Conservation (phyloP, 2,888 invertebrate genomes). For the Rhorus exstirpatorius region DNA sequence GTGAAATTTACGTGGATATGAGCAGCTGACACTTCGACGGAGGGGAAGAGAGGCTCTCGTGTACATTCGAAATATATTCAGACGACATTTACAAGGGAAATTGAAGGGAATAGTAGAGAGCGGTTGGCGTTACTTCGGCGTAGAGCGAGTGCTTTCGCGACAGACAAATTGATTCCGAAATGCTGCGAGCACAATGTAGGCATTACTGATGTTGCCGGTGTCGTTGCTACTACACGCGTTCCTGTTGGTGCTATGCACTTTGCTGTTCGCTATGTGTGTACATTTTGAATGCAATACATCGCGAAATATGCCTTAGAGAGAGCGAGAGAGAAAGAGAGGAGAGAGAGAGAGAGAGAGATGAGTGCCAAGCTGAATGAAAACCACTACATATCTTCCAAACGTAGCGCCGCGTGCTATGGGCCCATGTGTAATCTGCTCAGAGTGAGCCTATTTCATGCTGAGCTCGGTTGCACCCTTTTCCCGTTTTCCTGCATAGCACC, state of each 20-base stretch:
- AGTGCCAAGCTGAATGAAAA: conserved; percentile 49
- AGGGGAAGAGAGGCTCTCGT: conserved; percentile 9
- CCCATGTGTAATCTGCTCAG: conserved; percentile 26
- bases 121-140: conserved; percentile 64
- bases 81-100: conserved; percentile 84
- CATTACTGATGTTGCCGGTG: conserved; percentile 37
- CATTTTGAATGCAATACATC: conserved; percentile 35
- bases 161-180: conserved; percentile 85
- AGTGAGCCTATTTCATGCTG: conserved; percentile 37
- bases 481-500: conserved; percentile 28
- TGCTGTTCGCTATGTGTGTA: conserved; percentile 30
- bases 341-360: conserved; percentile 26
- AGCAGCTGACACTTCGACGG: conserved; percentile 56
- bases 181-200: conserved; percentile 73
- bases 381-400: conserved; percentile 46
- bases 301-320: conserved; percentile 4
- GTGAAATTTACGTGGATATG: conserved; percentile 38
- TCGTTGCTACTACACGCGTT: conserved; percentile 40
- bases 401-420: conserved; percentile 41
- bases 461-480: conserved; percentile 30
- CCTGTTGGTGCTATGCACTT: conserved; percentile 39
- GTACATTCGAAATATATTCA: conserved; percentile 80
- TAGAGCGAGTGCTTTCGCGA: conserved; percentile 76
- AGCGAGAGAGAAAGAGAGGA: conserved; percentile 51
- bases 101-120: conserved; percentile 81